Evolutionary conservation across 2,797 vertebrate species (phyloP).

Genomic region (Triplophysa bombifrons): DNA sequence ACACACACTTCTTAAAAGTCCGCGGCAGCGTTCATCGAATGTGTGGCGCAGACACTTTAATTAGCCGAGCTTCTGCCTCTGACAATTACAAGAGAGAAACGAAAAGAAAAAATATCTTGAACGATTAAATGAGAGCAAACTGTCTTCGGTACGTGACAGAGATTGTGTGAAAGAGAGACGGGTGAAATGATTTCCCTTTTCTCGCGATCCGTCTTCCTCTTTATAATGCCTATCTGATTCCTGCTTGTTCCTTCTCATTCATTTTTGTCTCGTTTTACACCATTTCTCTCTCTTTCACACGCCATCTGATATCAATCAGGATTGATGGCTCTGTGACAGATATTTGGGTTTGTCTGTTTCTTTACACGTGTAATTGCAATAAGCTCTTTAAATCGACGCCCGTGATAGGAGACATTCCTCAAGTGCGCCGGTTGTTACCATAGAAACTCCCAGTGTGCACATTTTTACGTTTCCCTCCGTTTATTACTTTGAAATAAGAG

Average conservation of each 20-base stretch:
- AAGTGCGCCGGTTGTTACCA: conserved; percentile 64
- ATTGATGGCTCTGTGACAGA: conserved; percentile 35
- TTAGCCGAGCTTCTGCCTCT: conserved; percentile 30
- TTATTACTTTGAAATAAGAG: conserved; percentile 46
- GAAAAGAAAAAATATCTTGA: conserved; percentile 29
- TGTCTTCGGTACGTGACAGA: conserved; percentile 28
- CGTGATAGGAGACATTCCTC: conserved; percentile 50
- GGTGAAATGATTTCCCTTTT: conserved; percentile 27
- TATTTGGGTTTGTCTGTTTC: conserved; percentile 47
- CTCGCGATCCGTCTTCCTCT: conserved; percentile 25
- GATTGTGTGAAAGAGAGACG: conserved; percentile 34
- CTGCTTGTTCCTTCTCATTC: neutral
- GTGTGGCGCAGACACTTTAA: conserved; percentile 50
- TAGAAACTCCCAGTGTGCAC: conserved; percentile 59
- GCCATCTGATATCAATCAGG: conserved; percentile 11
- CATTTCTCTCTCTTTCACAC: neutral
- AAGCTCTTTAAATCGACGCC: conserved; percentile 59
- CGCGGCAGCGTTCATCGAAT: conserved; percentile 22
- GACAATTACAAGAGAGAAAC: conserved; percentile 50
- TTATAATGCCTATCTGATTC: conserved; percentile 32
- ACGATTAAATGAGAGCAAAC: conserved; percentile 37
- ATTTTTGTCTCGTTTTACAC: neutral
- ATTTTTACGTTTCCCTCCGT: conserved; percentile 36
- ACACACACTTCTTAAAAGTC: conserved; percentile 30
- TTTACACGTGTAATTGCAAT: conserved; percentile 59